A percentile compares a stretch with the other conserved stretches of the same genome.
Evolutionary conservation across 53 echinoderm and acorn worm species (phyloP).

Genomic region (Echinarachnius parma): DNA sequence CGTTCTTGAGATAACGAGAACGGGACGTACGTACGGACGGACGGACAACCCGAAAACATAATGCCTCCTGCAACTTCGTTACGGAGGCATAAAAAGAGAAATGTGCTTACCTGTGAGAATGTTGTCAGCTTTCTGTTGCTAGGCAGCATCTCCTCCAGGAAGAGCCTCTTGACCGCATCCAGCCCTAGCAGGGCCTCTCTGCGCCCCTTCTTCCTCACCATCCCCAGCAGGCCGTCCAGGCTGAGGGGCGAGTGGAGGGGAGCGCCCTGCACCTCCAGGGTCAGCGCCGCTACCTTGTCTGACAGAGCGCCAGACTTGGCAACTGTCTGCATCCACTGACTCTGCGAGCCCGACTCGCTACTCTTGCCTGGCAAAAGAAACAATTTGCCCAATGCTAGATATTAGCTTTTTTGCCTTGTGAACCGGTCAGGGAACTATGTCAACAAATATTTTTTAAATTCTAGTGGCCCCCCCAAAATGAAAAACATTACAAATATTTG

Average conservation of each 20-base stretch:
- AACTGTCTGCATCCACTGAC: constrained; percentile 92
- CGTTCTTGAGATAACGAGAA: too few relatives aligned
- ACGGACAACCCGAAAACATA: too few relatives aligned
- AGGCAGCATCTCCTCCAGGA: constrained; percentile 77
- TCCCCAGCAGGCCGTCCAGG: constrained; percentile 67
- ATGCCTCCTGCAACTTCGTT: too few relatives aligned
- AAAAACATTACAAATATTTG: too few relatives aligned
- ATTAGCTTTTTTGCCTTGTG: too few relatives aligned
- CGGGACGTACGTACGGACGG: too few relatives aligned
- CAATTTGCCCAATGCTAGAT: too few relatives aligned
- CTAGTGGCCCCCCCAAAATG: neutral
- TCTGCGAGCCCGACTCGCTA: constrained; percentile 52
- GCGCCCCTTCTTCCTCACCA: constrained; percentile 92
- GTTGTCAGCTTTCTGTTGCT: constrained; percentile 68
- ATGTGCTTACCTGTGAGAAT: constrained; percentile 74
- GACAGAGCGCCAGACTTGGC: constrained; percentile 79
- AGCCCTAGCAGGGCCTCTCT: constrained; percentile 78
- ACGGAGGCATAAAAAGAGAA: too few relatives aligned
- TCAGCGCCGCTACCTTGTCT: constrained; percentile 91
- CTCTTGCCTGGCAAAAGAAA: constrained; percentile 58
- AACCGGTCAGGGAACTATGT: neutral
- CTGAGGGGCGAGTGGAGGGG: constrained; percentile 65
- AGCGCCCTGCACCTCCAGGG: constrained; percentile 74
- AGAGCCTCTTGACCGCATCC: constrained; percentile 75
- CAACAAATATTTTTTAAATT: neutral